Evolutionary conservation across 2,888 invertebrate genomes (phyloP).

Genomic region (Chouioia cunea): DNA sequence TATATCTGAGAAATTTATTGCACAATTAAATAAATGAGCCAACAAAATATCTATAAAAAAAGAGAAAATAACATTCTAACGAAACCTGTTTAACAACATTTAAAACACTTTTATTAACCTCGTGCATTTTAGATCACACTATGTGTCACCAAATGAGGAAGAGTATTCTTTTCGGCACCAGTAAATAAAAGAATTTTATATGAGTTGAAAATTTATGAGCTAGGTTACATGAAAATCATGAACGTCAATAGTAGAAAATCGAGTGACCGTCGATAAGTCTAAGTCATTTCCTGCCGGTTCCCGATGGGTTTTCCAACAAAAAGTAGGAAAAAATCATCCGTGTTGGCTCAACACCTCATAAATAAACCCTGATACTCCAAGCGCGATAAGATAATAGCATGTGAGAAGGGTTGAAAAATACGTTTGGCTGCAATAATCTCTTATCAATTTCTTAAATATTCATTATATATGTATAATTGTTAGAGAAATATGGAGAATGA

Average conservation of each 20-base stretch:
- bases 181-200: constrained; percentile 27
- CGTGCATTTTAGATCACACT: no score
- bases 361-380: neutral
- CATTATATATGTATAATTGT: no score
- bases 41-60: no score
- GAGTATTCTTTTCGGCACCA: neutral
- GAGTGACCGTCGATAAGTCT: constrained; percentile 12
- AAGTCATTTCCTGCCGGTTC: constrained; percentile 31
- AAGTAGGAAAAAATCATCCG: constrained; percentile 1
- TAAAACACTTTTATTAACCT: constrained; percentile 6
- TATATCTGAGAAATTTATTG: no score
- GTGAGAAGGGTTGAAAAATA: no score
- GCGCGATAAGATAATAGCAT: no score
- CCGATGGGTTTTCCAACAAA: constrained; percentile 35
- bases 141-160: neutral
- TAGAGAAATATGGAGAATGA: no score
- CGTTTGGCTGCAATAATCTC: no score
- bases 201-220: constrained; percentile 27
- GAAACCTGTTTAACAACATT: neutral
- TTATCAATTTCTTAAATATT: no score
- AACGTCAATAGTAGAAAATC: constrained; percentile 27
- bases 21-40: no score
- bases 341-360: constrained; percentile 21
- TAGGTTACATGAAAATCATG: constrained; percentile 17
- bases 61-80: no score